Evolutionary conservation across 2,797 vertebrate species (phyloP).

Genomic region (Petrocephalus schoutedeni): DNA sequence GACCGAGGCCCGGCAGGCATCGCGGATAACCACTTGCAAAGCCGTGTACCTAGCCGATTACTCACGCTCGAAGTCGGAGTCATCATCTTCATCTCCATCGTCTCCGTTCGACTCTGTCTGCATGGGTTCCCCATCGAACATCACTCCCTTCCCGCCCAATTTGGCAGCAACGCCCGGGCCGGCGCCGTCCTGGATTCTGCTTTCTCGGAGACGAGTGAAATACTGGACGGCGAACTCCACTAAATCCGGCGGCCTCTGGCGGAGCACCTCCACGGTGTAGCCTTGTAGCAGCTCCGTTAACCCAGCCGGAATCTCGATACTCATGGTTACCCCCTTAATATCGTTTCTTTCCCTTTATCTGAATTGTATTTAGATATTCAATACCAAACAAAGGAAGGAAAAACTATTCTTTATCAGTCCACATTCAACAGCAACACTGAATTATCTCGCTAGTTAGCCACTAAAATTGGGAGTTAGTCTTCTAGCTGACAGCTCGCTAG

Average conservation of each 20-base stretch:
- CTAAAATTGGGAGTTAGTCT: slow-evolving; percentile 16
- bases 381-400: background rate
- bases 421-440: background rate
- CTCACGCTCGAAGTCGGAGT: slow-evolving; percentile 88
- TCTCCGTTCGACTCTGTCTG: slow-evolving; percentile 84
- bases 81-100: slow-evolving; percentile 70
- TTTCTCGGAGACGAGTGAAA: slow-evolving; percentile 82
- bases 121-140: slow-evolving; percentile 85
- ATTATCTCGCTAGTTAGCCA: slow-evolving; percentile 25
- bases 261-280: slow-evolving; percentile 93
- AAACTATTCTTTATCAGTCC: background rate
- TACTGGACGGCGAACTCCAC: slow-evolving; percentile 91
- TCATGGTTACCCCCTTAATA: slow-evolving; percentile 69
- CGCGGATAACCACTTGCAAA: background rate
- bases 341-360: slow-evolving; percentile 37
- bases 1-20: background rate
- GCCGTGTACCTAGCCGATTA: slow-evolving; percentile 23
- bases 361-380: background rate
- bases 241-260: slow-evolving; percentile 86
- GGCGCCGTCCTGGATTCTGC: slow-evolving; percentile 67
- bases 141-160: slow-evolving; percentile 65
- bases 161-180: slow-evolving; percentile 49
- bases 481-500: background rate
- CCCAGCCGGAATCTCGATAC: slow-evolving; percentile 91
- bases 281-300: slow-evolving; percentile 94